These are phyloP conservation scores for Cottoperca gobio DNA, from an alignment of 2,797 vertebrate genomes.

Conservation along the genomic window DNA sequence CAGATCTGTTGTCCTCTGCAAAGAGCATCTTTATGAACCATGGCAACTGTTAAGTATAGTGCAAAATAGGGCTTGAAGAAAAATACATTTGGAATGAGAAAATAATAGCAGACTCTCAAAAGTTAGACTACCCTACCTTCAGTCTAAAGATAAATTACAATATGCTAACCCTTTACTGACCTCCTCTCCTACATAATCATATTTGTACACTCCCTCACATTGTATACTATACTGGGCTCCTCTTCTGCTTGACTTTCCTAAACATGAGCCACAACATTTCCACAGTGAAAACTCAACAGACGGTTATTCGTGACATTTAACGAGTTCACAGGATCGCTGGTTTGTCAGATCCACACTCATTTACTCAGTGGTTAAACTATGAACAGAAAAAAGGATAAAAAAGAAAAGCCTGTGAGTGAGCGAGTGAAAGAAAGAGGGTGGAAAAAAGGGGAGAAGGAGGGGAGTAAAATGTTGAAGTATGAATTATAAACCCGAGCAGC, in stretches of 20 bases:
- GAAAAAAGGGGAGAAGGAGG: background rate
- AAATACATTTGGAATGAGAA: background rate
- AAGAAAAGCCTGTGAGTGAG: constrained; percentile 10
- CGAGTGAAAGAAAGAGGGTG: constrained; percentile 33
- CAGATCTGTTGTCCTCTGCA: background rate
- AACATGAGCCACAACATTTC: constrained; percentile 21
- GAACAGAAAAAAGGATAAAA: background rate
- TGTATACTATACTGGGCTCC: background rate
- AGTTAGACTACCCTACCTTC: background rate
- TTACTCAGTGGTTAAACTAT: constrained; percentile 61
- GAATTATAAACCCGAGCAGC: constrained; percentile 81
- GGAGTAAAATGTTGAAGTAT: constrained; percentile 76
- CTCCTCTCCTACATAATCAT: background rate
- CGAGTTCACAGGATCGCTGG: constrained; percentile 73
- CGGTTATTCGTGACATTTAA: constrained; percentile 70
- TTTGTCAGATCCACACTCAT: constrained; percentile 70
- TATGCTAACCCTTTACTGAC: background rate
- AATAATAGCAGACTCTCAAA: background rate
- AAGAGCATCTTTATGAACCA: background rate
- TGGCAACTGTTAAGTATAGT: background rate
- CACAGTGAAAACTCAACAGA: background rate
- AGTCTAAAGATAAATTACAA: background rate
- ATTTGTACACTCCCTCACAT: background rate
- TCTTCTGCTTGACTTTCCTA: background rate
- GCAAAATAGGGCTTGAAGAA: background rate